Evolutionary conservation across 2,113 vertebrate genomes (phyloP), one percentile per base, ranked within the genome.

Genomic region (Lagenorhynchus albirostris): DNA sequence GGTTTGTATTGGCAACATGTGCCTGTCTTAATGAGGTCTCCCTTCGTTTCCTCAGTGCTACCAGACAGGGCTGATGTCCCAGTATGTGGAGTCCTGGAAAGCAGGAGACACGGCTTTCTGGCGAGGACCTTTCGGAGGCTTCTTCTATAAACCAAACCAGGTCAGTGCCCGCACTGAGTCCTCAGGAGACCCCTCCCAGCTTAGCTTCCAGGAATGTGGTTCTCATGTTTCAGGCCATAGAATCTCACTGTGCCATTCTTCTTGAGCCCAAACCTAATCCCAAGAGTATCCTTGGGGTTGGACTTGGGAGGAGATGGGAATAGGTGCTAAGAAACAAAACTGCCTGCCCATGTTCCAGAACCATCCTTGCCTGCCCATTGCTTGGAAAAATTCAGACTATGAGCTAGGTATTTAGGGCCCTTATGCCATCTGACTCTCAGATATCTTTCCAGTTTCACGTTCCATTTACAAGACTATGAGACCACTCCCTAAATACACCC

Each of bases 91-190:
- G 97, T 98, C 98, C 0, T 99, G 99, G 99, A 99, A 97, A 97
- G 96, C 95, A 97, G 99, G 98, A 96, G 98, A 99, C 20, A 4
- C 31, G 21, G 96, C 98, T 83, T 98, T 98, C 89, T 99, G 99
- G 99, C 97, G 99, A 97, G 99, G 99, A 70, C 99, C 99, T 0
- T 99, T 99, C 4, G 99, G 99, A 98, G 97, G 97, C 55, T 99
- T 99, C 98, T 97, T 98, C 8, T 99, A 99, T 95, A 98, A 41
- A 94, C 98, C 99, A 91, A 99, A 99, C 76, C 97, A 99, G 99
- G 99, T 99, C 76, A 98, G 98, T 98, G 70, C 81, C 33, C 55
- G 36, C 4, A 41, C 36, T 38, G 8, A 18, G 33, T 89, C 58
- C 65, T 83, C 12, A n/a, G 58, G 60, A 36, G 31, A 33, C 23